Evolutionary conservation across 1,140 invertebrate genomes (phyloP).

Genomic region (Brachionus manjavacas): DNA sequence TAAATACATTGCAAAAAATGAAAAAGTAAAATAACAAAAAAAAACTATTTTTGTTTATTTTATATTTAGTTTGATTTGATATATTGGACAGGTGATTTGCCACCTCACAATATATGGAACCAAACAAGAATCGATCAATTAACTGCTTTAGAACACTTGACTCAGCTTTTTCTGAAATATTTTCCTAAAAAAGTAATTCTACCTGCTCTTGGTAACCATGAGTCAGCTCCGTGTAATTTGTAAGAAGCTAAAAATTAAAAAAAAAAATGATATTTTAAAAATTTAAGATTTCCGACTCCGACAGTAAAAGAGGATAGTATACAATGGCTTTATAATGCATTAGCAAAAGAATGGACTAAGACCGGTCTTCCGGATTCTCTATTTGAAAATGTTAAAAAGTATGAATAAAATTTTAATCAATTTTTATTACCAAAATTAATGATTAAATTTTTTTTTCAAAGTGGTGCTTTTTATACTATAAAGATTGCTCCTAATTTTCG

Average conservation of each 20-base stretch:
- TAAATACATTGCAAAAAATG: constrained; percentile 46
- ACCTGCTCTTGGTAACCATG: constrained; percentile 89
- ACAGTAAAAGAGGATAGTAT: not conserved
- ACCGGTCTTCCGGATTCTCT: not conserved
- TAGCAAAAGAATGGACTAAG: constrained; percentile 19
- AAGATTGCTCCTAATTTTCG: constrained; percentile 58
- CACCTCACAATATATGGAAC: constrained; percentile 94
- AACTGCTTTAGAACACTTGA: constrained; percentile 74
- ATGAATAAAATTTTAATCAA: not conserved
- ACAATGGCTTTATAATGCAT: constrained; percentile 20
- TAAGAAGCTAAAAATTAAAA: not conserved
- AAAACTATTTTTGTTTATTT: not conserved
- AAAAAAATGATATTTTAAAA: not conserved
- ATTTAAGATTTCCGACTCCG: constrained; percentile 5
- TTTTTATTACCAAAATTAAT: not conserved
- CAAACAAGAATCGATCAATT: constrained; percentile 83
- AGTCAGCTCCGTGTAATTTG: constrained; percentile 58
- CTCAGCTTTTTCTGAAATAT: constrained; percentile 65
- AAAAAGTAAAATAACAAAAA: constrained; percentile 44
- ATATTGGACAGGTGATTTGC: constrained; percentile 91
- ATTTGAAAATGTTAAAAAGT: constrained; percentile 11
- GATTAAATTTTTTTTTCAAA: not conserved
- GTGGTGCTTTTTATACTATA: constrained; percentile 21
- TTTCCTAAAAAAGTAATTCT: constrained; percentile 87
- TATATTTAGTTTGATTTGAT: constrained; percentile 70